phyloP scores from a whole-genome alignment of 2,888 invertebrate species.

The Lumbricus terrestris region DNA sequence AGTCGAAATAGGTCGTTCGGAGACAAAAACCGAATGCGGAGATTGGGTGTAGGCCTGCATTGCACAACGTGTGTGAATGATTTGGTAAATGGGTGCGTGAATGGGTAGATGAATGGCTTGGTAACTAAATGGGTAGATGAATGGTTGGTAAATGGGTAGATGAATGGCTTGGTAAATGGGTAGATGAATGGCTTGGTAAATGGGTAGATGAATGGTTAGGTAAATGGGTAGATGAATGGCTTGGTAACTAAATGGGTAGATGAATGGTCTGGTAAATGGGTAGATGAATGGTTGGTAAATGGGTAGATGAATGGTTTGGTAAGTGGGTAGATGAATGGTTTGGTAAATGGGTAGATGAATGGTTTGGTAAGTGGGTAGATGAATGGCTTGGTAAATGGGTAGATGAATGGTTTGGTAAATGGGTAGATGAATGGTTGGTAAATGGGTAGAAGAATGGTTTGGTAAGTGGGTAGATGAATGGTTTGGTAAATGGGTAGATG shows the following conservation, averaged over 20 bases:
- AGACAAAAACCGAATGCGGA: not conserved
- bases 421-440: not conserved
- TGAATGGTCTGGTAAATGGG: not conserved
- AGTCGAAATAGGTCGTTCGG: not conserved
- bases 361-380: too few relatives aligned
- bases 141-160: not conserved
- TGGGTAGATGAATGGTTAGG: not conserved
- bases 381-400: not conserved
- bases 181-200: too few relatives aligned
- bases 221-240: too few relatives aligned
- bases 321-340: too few relatives aligned
- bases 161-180: not conserved
- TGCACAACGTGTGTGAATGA: too few relatives aligned
- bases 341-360: not conserved
- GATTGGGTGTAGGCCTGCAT: not conserved
- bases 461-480: not conserved
- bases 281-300: not conserved
- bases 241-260: too few relatives aligned
- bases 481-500: not conserved
- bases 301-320: not conserved
- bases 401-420: too few relatives aligned
- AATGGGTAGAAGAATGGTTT: not conserved
- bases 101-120: not conserved
- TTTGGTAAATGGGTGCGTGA: not conserved
- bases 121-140: not conserved